phyloP scores from a whole-genome alignment of 2,113 vertebrate genomes.

The Hemiscyllium ocellatum region DNA sequence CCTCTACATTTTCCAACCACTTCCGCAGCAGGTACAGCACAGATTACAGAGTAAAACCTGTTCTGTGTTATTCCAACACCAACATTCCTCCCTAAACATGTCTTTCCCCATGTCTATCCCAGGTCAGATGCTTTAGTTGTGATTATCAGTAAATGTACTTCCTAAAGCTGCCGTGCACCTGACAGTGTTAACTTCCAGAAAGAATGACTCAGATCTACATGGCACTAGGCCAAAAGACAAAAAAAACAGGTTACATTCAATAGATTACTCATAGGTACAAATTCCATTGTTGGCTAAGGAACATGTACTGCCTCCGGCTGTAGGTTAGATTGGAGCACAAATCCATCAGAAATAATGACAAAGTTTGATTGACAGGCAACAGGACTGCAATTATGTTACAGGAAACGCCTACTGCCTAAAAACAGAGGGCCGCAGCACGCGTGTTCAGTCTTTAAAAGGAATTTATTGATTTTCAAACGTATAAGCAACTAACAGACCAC shows the following conservation, averaged over 20 bases:
- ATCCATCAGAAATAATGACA: neutral
- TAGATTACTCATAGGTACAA: neutral
- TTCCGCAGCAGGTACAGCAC: neutral
- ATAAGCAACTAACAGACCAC: neutral
- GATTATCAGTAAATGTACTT: neutral
- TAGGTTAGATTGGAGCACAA: neutral
- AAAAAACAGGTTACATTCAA: neutral
- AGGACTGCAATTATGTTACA: neutral
- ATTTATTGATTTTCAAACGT: neutral
- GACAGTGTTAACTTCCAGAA: neutral
- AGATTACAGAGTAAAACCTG: neutral
- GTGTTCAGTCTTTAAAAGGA: neutral
- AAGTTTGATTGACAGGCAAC: neutral
- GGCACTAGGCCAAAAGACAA: neutral
- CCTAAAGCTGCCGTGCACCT: neutral
- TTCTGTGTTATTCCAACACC: neutral
- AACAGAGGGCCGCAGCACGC: neutral
- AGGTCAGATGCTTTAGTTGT: no score
- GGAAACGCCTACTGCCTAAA: neutral
- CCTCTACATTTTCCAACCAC: neutral
- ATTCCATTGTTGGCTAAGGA: neutral
- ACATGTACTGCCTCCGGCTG: neutral
- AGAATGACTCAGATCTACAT: neutral
- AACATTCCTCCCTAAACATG: neutral
- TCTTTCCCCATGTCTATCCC: neutral